Base-by-base conservation (phyloP, 2,113 vertebrate species). In the Phaethon lepturus region DNA sequence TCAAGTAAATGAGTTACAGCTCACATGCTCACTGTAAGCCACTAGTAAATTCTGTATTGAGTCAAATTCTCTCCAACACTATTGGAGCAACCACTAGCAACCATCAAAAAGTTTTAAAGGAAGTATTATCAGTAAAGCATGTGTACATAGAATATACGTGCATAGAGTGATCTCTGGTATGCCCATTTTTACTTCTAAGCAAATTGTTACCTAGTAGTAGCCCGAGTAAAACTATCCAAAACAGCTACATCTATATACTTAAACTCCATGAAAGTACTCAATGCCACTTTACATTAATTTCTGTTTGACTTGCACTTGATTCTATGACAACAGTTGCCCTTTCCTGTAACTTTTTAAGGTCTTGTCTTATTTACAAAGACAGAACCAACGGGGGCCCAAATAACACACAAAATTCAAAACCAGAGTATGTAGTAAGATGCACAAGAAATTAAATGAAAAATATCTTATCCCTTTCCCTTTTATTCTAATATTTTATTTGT, bases 1-100 rank as follows among this genome's bases (percentile, higher is more conserved):
- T 94, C 89, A 94, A 96, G 62, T 78, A 93, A 87, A 89, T 49
- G 4, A 81, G 44, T 85, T 94, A 16, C 52, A 89, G 69, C 25
- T 94, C 84, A 68, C 56, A 26, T 44, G 23, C 26, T 87, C 56
- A 10, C 52, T 71, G 17, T 56, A 69, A 92, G 38, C 15, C 28
- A 35, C 18, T 14, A n/a, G 45, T 28, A 95, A 73, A 72, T 81
- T 66, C 35, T 44, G 26, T 31, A 38, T 12, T 22, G 17, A 38
- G 33, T 71, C 31, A 50, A 84, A 62, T 0, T n/a, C 11, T 24
- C 18, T 47, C 28, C 33, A 78, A 63, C 14, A n/a, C n/a, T n/a
- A n/a, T n/a, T n/a, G n/a, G n/a, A n/a, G n/a, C n/a, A n/a, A n/a
- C n/a, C n/a, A n/a, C n/a, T n/a, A 81, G 38, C 22, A 91, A 18